Evolutionary conservation across 2,113 vertebrate genomes (phyloP), one percentile per base, ranked within the genome.

Genomic region (Nansenia antarctica): DNA sequence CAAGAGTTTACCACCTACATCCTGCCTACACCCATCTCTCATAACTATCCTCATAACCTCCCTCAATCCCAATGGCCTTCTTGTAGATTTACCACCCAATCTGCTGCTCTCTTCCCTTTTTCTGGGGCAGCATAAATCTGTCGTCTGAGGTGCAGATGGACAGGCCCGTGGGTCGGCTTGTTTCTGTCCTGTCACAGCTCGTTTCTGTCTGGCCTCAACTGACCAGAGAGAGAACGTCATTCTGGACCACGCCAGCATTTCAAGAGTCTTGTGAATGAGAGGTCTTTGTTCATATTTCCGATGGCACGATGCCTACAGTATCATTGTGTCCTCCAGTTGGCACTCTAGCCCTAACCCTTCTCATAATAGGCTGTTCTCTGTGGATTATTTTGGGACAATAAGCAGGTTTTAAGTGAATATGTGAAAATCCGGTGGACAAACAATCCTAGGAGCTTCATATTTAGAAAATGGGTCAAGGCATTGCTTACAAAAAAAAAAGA

Each of bases 271-370:
- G 39, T 35, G 60, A 37, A 62, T 26, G 35, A 27, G 29, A 32
- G 3, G 12, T 55, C 65, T 62, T 32, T 53, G 42, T 74, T 55
- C 42, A 24, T 32, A 24, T 62, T 63, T 37, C 65, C 35, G 14
- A 31, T 59, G 22, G 58, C 37, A 29, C 18, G n/a, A 37, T 9
- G 59, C 34, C 47, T 57, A 22, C 32, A 11, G 32, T 42, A 26
- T 34, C 32, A 24, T 18, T 30, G 3, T 31, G 22, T 54, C 42
- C 31, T 65, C 70, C 67, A 79, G 42, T 76, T 79, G 79, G 69
- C 68, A 61, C 45, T 29, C 42, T 61, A 54, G 64, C 67, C 52
- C 52, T 47, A 32, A 54, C 49, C 22, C 66, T 59, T 47, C 55
- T 45, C 76, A 72, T 61, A 65, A 78, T 76, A 26, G 35, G 57